These are phyloP conservation scores for Chloroclystis v-ata DNA, from an alignment of 2,888 invertebrate species.

Conservation along the genomic window DNA sequence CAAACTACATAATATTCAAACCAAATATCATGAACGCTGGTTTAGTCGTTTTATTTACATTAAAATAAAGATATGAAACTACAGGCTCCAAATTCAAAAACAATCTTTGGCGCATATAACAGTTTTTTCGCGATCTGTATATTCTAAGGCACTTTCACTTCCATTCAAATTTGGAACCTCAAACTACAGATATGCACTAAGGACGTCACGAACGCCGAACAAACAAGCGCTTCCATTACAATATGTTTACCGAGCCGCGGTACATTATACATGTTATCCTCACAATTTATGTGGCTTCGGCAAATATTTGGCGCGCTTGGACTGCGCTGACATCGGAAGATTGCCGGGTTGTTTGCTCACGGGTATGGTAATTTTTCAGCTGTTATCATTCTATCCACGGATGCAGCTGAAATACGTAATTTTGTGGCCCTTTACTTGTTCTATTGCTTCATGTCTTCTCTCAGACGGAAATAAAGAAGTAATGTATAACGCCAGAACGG, in stretches of 20 bases:
- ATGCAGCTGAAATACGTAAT: background rate
- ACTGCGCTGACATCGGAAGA: constrained; percentile 74
- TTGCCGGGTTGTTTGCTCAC: constrained; percentile 71
- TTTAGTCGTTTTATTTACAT: too few relatives aligned
- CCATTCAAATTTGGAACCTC: too few relatives aligned
- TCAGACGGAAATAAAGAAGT: too few relatives aligned
- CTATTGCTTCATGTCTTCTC: too few relatives aligned
- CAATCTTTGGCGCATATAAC: too few relatives aligned
- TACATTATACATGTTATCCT: constrained; percentile 77
- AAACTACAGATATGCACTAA: constrained; percentile 13
- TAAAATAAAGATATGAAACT: too few relatives aligned
- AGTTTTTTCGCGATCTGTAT: too few relatives aligned
- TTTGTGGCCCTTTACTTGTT: background rate
- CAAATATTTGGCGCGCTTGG: constrained; percentile 77
- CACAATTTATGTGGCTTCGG: constrained; percentile 74
- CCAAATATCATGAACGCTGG: too few relatives aligned
- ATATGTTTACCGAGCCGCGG: constrained; percentile 78
- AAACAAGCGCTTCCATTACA: constrained; percentile 79
- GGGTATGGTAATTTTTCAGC: constrained; percentile 71
- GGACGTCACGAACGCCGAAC: constrained; percentile 77
- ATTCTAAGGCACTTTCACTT: too few relatives aligned
- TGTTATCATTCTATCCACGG: constrained; percentile 55
- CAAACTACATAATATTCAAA: too few relatives aligned
- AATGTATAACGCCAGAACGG: too few relatives aligned
- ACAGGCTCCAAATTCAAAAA: too few relatives aligned